Evolutionary conservation across 2,797 vertebrate species (phyloP).

Genomic region (Enteromius thamalakanensis): DNA sequence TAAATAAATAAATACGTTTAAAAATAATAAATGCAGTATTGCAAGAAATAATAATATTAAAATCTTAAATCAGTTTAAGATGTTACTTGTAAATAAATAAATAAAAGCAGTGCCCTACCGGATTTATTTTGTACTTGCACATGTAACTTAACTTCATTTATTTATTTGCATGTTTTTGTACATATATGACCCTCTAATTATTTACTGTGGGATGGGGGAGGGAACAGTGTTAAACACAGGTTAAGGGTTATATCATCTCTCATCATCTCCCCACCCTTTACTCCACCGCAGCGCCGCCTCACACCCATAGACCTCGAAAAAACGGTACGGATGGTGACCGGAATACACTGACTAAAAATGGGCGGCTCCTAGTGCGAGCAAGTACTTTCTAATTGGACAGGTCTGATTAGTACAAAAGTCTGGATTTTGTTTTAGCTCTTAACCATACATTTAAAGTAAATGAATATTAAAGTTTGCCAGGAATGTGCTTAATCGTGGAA

Average conservation of each 20-base stretch:
- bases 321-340: not conserved
- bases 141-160: not conserved
- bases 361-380: slow-evolving; percentile 11
- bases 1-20: not conserved
- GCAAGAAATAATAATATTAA: not conserved
- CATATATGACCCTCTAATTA: not conserved
- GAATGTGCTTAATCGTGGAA: not conserved
- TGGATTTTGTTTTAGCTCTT: not conserved
- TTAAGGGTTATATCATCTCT: slow-evolving; percentile 32
- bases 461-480: not conserved
- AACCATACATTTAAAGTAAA: not conserved
- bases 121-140: not conserved
- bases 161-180: not conserved
- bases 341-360: fast-evolving
- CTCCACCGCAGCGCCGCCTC: slow-evolving; percentile 11
- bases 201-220: not conserved
- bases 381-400: not conserved
- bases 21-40: not conserved
- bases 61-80: not conserved
- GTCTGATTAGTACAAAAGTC: not conserved
- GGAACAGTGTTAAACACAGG: slow-evolving; percentile 1
- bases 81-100: not conserved
- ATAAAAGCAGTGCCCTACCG: not conserved
- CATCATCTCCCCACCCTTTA: slow-evolving; percentile 18
- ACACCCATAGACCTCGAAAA: slow-evolving; percentile 21